Conservation (phyloP, 2,113 vertebrate genomes). For the Lophotis ruficrista region DNA sequence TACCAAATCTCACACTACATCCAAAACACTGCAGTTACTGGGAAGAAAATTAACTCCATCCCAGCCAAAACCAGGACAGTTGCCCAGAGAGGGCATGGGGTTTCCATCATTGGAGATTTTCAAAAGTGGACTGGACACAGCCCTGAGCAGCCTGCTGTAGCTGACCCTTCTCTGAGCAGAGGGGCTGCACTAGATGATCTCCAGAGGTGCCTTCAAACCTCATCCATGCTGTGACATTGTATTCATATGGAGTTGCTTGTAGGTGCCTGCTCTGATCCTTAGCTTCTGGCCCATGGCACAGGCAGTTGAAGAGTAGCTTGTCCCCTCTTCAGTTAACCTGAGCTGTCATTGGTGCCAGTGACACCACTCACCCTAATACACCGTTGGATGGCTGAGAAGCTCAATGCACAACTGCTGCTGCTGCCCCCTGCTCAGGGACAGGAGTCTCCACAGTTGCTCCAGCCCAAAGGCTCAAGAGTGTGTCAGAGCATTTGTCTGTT, state of each 20-base stretch:
- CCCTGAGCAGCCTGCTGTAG: neutral
- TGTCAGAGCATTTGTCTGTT: neutral
- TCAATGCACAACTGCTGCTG: neutral
- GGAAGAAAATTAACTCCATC: too few species aligned
- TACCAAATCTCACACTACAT: too few species aligned
- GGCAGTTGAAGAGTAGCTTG: neutral
- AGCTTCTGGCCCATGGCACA: neutral
- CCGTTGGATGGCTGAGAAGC: neutral
- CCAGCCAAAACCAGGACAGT: too few species aligned
- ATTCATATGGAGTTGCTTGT: fast-evolving
- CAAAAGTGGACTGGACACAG: neutral
- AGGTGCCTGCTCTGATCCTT: neutral
- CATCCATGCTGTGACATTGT: neutral
- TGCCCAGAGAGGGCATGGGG: neutral
- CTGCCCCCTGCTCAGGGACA: neutral
- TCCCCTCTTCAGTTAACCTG: neutral
- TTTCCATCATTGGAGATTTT: neutral
- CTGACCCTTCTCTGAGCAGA: neutral
- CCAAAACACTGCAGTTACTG: too few species aligned
- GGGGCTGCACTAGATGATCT: neutral
- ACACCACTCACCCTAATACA: neutral
- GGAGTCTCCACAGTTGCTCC: neutral
- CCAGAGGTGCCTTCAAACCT: neutral
- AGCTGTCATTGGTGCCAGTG: neutral
- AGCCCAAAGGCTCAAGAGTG: neutral